A percentile compares a stretch with the other conserved stretches of the same genome.
Evolutionary conservation across 2,888 invertebrate species (phyloP).

Genomic region (Homarus gammarus): DNA sequence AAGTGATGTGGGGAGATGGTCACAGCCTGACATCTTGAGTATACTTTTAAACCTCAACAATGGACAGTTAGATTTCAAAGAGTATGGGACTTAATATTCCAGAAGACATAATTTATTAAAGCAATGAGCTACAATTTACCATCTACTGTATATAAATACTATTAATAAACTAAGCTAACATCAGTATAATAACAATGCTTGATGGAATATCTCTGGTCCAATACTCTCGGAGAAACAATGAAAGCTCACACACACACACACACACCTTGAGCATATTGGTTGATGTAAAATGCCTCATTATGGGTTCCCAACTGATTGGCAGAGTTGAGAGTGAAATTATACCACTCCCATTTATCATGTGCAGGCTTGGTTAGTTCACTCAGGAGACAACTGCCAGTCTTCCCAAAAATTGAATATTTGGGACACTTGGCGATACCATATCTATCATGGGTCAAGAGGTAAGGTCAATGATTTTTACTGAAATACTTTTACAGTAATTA

Average conservation of each 20-base stretch:
- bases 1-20: neutral
- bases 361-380: neutral
- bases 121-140: no score
- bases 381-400: constrained; percentile 6
- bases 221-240: neutral
- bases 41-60: neutral
- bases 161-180: no score
- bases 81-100: neutral
- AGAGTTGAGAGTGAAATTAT: constrained; percentile 13
- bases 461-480: neutral
- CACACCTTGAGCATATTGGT: constrained; percentile 11
- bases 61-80: neutral
- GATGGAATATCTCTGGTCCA: neutral
- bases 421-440: constrained; percentile 9
- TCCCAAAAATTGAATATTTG: neutral
- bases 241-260: neutral
- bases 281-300: neutral
- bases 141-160: no score
- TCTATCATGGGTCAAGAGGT: neutral
- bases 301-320: neutral
- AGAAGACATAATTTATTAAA: neutral
- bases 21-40: neutral
- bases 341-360: constrained; percentile 1
- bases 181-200: no score
- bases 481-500: neutral